Conservation (phyloP, 1,140 invertebrate genomes). For the Diorhabda carinulata region DNA sequence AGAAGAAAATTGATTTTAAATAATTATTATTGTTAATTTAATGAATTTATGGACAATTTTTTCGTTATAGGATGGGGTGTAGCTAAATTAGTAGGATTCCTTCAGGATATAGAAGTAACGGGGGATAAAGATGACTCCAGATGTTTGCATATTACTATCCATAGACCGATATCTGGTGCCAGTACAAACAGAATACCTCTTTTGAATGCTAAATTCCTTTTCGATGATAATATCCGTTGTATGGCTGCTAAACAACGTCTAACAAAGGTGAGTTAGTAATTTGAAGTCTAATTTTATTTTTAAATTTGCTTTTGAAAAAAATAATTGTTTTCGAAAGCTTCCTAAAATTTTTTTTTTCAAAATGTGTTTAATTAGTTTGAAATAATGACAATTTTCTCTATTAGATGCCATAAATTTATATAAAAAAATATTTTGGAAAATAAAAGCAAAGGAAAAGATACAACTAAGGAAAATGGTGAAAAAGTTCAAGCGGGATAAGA, state of each 20-base stretch:
- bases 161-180: slow-evolving; percentile 67
- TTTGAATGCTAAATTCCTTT: slow-evolving; percentile 89
- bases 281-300: too few relatives aligned
- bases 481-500: too few relatives aligned
- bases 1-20: too few relatives aligned
- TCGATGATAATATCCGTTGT: slow-evolving; percentile 97
- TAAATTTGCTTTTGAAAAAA: too few relatives aligned
- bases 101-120: slow-evolving; percentile 77
- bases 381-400: too few relatives aligned
- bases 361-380: too few relatives aligned
- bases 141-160: slow-evolving; percentile 92
- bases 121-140: slow-evolving; percentile 95
- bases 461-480: too few relatives aligned
- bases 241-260: slow-evolving; percentile 89
- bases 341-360: too few relatives aligned
- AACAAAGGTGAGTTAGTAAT: slow-evolving; percentile 58
- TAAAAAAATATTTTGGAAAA: too few relatives aligned
- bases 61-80: slow-evolving; percentile 82
- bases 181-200: slow-evolving; percentile 69
- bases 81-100: slow-evolving; percentile 86
- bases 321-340: too few relatives aligned
- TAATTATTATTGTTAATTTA: background rate
- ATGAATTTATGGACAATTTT: slow-evolving; percentile 46
- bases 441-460: too few relatives aligned
- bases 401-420: too few relatives aligned